phyloP scores from a whole-genome alignment of 1,140 invertebrate genomes.

The Aleiodes sp. region DNA sequence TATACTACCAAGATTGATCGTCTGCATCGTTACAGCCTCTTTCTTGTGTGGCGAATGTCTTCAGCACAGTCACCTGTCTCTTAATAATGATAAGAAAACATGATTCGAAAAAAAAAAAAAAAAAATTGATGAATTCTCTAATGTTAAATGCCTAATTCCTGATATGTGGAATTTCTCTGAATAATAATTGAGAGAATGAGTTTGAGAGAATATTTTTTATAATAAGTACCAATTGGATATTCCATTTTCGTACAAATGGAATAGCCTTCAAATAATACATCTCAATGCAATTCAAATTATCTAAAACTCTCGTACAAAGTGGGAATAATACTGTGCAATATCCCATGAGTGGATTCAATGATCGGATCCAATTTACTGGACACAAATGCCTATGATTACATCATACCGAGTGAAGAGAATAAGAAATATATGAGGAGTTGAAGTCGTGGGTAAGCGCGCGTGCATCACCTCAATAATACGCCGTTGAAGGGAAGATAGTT shows the following conservation, averaged over 20 bases:
- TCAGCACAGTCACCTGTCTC: slow-evolving; percentile 5
- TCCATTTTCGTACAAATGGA: too few species aligned
- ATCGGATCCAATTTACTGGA: slow-evolving; percentile 55
- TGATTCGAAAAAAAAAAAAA: not conserved
- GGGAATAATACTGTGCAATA: not conserved
- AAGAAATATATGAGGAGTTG: not conserved
- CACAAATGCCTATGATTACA: slow-evolving; percentile 49
- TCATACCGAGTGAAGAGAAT: slow-evolving; percentile 35
- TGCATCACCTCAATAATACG: slow-evolving; percentile 23
- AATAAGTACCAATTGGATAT: too few species aligned
- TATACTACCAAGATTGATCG: slow-evolving; percentile 9
- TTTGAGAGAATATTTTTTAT: too few species aligned
- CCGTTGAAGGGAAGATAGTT: slow-evolving; percentile 9
- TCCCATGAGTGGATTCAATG: slow-evolving; percentile 28
- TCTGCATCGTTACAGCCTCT: not conserved
- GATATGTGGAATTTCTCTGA: too few species aligned
- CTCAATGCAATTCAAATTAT: too few species aligned
- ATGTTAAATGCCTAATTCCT: not conserved
- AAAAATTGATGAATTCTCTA: not conserved
- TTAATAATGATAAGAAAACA: not conserved
- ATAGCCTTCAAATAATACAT: too few species aligned
- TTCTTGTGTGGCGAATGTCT: slow-evolving; percentile 1
- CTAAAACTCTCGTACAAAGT: not conserved
- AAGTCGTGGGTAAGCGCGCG: not conserved
- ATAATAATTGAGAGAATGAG: too few species aligned